phyloP scores from a whole-genome alignment of 37 sponge, comb jelly and placozoan genomes.

The Bolinopsis microptera region DNA sequence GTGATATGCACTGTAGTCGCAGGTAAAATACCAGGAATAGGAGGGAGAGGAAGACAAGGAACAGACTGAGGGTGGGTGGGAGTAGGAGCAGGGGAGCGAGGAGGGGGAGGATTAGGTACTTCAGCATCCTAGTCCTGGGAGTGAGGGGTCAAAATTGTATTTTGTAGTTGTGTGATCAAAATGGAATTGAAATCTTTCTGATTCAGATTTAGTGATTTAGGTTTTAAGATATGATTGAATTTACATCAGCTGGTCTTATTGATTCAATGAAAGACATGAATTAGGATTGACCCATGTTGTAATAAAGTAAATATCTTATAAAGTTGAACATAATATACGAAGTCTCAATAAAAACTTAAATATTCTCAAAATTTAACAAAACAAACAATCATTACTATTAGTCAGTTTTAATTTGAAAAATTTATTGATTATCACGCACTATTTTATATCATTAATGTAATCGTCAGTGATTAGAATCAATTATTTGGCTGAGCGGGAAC shows the following conservation, averaged over 20 bases:
- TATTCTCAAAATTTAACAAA: constrained; percentile 20
- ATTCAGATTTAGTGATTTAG: too few relatives aligned
- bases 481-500: not conserved
- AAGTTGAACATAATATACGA: not conserved
- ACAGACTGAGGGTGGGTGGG: not conserved
- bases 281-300: not conserved
- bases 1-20: not conserved
- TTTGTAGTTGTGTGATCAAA: too few relatives aligned
- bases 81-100: constrained; percentile 14
- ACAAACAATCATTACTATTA: not conserved
- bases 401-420: not conserved
- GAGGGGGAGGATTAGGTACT: not conserved
- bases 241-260: not conserved
- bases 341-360: constrained; percentile 61
- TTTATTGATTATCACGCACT: not conserved
- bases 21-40: not conserved
- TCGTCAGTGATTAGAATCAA: not conserved
- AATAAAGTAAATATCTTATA: not conserved
- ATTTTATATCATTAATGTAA: not conserved
- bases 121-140: constrained; percentile 13
- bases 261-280: not conserved
- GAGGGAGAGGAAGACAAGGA: constrained; percentile 43
- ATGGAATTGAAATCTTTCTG: too few relatives aligned
- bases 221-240: too few relatives aligned
- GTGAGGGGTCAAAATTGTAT: too few relatives aligned